Evolutionary conservation across 64 coral and sea anemone species (phyloP).

Genomic region (Astreopora myriophthalma): DNA sequence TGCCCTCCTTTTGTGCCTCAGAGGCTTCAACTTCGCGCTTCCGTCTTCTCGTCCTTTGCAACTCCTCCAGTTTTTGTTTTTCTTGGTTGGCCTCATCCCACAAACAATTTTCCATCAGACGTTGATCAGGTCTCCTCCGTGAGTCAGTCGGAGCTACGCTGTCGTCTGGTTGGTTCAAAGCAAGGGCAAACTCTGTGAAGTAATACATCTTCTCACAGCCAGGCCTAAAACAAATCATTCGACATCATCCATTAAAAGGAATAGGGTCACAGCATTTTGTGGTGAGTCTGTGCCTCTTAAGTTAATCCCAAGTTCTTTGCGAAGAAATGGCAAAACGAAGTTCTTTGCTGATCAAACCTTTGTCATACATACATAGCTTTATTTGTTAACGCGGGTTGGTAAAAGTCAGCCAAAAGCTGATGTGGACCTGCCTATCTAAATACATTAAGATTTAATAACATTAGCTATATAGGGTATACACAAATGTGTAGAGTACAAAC

Average conservation of each 20-base stretch:
- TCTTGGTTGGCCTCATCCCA: constrained; percentile 97
- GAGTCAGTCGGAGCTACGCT: constrained; percentile 88
- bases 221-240: constrained; percentile 49
- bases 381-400: too few relatives aligned
- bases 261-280: too few relatives aligned
- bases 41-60: constrained; percentile 80
- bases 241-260: not conserved
- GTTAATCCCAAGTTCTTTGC: too few relatives aligned
- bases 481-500: too few relatives aligned
- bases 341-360: too few relatives aligned
- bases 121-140: constrained; percentile 84
- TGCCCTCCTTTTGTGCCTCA: constrained; percentile 76
- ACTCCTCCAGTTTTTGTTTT: constrained; percentile 91
- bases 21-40: constrained; percentile 81
- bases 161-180: constrained; percentile 79
- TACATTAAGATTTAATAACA: too few relatives aligned
- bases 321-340: too few relatives aligned
- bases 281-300: too few relatives aligned
- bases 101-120: constrained; percentile 87
- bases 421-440: too few relatives aligned
- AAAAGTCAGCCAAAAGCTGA: too few relatives aligned
- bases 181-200: constrained; percentile 84
- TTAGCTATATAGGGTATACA: too few relatives aligned
- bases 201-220: constrained; percentile 89
- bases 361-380: too few relatives aligned